A percentile compares a stretch with the other conserved stretches of the same genome.
Evolutionary conservation across 2,797 vertebrate genomes (phyloP).

Genomic region (Naso thynnoides): DNA sequence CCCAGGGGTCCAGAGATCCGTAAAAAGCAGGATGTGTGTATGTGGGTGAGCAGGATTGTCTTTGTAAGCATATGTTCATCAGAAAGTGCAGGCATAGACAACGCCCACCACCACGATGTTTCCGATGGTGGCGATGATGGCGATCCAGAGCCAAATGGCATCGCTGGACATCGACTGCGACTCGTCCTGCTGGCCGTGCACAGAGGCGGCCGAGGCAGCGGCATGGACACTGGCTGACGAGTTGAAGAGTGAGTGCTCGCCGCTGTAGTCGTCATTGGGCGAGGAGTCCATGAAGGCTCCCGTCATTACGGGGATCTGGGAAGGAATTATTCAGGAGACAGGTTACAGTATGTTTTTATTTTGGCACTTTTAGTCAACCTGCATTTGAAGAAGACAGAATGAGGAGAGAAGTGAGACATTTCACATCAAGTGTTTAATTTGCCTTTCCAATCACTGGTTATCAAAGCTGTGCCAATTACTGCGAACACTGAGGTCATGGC

Average conservation of each 20-base stretch:
- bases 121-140: conserved; percentile 96
- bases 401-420: neutral
- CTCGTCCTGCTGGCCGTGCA: conserved; percentile 90
- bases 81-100: conserved; percentile 98
- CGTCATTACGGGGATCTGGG: conserved; percentile 96
- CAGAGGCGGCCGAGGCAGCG: conserved; percentile 80
- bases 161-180: conserved; percentile 91
- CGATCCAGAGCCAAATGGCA: conserved; percentile 97
- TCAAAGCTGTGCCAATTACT: neutral
- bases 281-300: conserved; percentile 98
- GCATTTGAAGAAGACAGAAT: neutral
- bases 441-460: neutral
- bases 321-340: neutral
- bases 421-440: neutral
- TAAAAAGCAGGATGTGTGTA: conserved; percentile 30
- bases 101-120: conserved; percentile 98
- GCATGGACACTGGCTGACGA: conserved; percentile 94
- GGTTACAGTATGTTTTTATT: neutral
- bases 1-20: conserved; percentile 44
- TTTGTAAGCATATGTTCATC: conserved; percentile 62
- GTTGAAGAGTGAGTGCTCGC: conserved; percentile 96
- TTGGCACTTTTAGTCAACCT: neutral
- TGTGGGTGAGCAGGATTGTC: conserved; percentile 15
- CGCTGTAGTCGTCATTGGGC: conserved; percentile 94
- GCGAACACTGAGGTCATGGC: neutral